Base-by-base conservation (phyloP, 2,888 invertebrate species). In the Altica lythri region DNA sequence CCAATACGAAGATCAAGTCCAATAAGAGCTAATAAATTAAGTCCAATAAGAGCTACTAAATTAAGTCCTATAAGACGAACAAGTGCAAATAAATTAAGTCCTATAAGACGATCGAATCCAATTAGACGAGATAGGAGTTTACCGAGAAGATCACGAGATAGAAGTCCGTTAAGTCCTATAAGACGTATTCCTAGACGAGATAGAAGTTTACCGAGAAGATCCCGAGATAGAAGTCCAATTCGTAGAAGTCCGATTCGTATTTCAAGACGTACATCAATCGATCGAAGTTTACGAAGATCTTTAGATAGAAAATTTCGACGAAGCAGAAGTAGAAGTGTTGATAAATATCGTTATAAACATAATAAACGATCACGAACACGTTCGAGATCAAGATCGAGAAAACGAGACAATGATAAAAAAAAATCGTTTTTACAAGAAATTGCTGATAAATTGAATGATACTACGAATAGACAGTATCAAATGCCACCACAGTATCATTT, bases 381-480 rank as follows among this genome's bases (percentile, higher is more conserved):
- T 17, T 58, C 59, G 14, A 55, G 56, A 29, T 46, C 55, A 29
- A 46, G 53, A 37, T 60, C 61, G 35, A 37, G 49, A 22, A 50
- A 42, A 27, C 29, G 55, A 32, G 55, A 53, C 6, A 58, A 57
- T 8, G 59, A 62, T 16, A 66, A 66, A 47, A 69, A 68, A 53
- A 66, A 66, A 53, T 68, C 72, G 2, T 76, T 77, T 57, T 55
- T 77, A 45, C 72, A 77, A 51, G 76, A 77, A 61, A 62, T 77
- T 19, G 70, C 71, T 9, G 68, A 68, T 14, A 75, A 75, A 58
- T 59, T 75, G 19, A 70, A 68, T 14, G 68, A 66, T 53, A 58
- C 59, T 4, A 47, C n/a, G n/a, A n/a, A n/a, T n/a, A n/a, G n/a
- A n/a, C n/a, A n/a, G 4, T 38, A 45, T 18, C 32, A 47, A 22